Evolutionary conservation across 2,797 vertebrate species (phyloP).

Genomic region (Ptychobarbus kaznakovi): DNA sequence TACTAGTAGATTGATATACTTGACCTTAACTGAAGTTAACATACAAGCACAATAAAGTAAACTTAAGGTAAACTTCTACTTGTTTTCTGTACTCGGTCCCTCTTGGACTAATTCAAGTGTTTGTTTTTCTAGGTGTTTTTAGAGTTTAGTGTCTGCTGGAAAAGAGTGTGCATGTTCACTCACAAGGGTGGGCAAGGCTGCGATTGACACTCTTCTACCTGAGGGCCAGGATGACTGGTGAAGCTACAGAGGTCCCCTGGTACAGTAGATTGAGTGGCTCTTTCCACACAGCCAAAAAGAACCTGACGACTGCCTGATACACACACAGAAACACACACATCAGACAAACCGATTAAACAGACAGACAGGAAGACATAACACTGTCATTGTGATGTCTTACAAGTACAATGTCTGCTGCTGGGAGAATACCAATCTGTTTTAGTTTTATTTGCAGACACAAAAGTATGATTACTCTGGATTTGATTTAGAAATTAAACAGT

Average conservation of each 20-base stretch:
- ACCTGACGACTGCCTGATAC: conserved; percentile 71
- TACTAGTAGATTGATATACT: no score
- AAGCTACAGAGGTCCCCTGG: conserved; percentile 72
- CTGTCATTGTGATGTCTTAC: neutral
- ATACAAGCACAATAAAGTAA: no score
- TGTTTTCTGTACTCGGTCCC: no score
- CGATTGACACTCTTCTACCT: conserved; percentile 72
- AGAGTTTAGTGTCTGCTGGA: neutral
- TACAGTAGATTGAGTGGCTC: conserved; percentile 65
- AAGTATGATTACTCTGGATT: conserved; percentile 40
- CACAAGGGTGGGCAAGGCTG: conserved; percentile 77
- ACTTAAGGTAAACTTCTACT: no score
- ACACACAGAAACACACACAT: conserved; percentile 34
- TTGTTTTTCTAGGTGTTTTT: neutral
- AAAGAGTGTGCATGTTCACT: conserved; percentile 45
- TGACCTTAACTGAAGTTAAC: no score
- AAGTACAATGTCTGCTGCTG: neutral
- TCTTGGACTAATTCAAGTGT: neutral
- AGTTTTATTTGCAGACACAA: conserved; percentile 7
- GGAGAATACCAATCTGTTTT: conserved; percentile 23
- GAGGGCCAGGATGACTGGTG: conserved; percentile 61
- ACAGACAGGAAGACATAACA: conserved; percentile 27
- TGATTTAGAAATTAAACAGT: conserved; percentile 40
- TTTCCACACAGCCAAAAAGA: conserved; percentile 73
- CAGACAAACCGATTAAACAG: conserved; percentile 52